A percentile compares a stretch with the other conserved stretches of the same genome.
These are phyloP conservation scores for Phoxinus dragarum DNA, from an alignment of 2,797 vertebrate species.

Conservation along the genomic window DNA sequence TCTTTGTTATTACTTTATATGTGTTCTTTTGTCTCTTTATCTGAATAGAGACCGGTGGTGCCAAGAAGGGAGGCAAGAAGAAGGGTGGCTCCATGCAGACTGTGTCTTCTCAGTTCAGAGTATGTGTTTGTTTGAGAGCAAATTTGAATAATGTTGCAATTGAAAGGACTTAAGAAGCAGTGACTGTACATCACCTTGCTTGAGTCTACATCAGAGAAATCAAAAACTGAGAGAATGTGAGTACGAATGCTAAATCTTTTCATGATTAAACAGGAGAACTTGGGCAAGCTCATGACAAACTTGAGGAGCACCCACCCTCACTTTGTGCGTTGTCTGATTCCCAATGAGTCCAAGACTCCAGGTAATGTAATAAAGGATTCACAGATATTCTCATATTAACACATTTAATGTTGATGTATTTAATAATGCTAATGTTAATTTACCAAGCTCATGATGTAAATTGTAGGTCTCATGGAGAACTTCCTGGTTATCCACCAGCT, in stretches of 20 bases:
- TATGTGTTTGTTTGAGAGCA: conserved; percentile 62
- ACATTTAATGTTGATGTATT: neutral
- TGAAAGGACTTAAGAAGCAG: neutral
- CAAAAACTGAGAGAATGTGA: neutral
- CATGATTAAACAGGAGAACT: conserved; percentile 81
- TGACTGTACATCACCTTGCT: neutral
- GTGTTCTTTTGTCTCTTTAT: conserved; percentile 53
- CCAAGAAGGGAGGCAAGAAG: conserved; percentile 85
- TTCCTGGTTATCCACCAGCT: conserved; percentile 90
- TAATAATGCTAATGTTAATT: neutral
- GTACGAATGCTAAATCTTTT: neutral
- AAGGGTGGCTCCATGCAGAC: conserved; percentile 92
- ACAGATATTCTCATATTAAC: neutral
- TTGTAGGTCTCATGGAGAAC: conserved; percentile 88
- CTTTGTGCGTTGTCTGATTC: conserved; percentile 91
- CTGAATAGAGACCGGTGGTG: conserved; percentile 36
- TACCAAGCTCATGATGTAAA: neutral
- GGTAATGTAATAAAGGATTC: conserved; percentile 70
- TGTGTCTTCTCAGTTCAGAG: conserved; percentile 88
- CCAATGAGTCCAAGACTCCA: conserved; percentile 91
- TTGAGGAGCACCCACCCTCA: conserved; percentile 87
- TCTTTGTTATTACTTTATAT: neutral
- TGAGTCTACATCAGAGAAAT: neutral
- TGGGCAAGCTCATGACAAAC: conserved; percentile 90
- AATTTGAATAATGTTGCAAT: neutral